phyloP scores from a whole-genome alignment of 2,113 vertebrate species.

The Cettia cetti region DNA sequence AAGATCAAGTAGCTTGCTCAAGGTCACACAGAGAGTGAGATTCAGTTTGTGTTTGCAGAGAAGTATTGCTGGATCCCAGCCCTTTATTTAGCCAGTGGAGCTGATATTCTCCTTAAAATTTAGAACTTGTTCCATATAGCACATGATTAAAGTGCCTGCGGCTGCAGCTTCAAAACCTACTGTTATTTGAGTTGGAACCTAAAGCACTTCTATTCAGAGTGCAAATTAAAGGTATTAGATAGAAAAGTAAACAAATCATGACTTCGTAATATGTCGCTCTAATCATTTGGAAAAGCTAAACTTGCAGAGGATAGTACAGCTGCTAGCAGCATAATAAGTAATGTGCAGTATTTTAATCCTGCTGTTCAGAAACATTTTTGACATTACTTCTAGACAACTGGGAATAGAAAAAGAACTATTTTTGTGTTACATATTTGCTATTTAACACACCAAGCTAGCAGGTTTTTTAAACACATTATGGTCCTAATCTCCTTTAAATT shows the following conservation, averaged over 20 bases:
- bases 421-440: background rate
- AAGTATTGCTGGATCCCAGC: slow-evolving; percentile 21
- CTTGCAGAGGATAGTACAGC: background rate
- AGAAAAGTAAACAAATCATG: slow-evolving; percentile 9
- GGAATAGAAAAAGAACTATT: background rate
- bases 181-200: slow-evolving; percentile 39
- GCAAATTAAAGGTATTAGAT: background rate
- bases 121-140: slow-evolving; percentile 29
- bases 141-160: background rate
- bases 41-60: slow-evolving; percentile 22
- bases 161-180: background rate
- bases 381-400: background rate
- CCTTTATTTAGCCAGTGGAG: background rate
- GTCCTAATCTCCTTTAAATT: background rate
- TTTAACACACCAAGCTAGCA: background rate
- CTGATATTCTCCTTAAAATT: background rate
- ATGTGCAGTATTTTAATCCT: background rate
- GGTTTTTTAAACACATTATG: background rate
- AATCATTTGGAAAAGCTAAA: slow-evolving; percentile 3
- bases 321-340: background rate
- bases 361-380: slow-evolving; percentile 11
- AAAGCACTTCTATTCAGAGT: background rate
- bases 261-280: background rate
- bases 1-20: slow-evolving; percentile 17
- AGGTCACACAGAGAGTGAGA: slow-evolving; percentile 40